Percentiles rank a stretch among this genome's conserved stretches.
These are phyloP conservation scores for Diabrotica balteata DNA, from an alignment of 2,888 invertebrate genomes.

Conservation along the genomic window DNA sequence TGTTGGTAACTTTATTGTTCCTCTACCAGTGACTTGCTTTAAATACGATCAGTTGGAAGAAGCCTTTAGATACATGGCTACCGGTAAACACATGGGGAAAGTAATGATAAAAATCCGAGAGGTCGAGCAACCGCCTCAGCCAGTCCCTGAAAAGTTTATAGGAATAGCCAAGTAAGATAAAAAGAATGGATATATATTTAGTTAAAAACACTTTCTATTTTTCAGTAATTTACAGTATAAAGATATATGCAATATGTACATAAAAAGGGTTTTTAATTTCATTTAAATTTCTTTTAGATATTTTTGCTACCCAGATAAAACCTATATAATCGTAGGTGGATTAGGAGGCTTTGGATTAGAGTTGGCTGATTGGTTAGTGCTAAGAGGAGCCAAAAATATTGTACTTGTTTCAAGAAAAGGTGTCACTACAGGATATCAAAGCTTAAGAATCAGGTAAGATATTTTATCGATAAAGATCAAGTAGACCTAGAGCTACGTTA, in stretches of 20 bases:
- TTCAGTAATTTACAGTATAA: too few species aligned
- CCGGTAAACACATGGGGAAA: slow-evolving; percentile 85
- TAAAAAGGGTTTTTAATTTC: too few species aligned
- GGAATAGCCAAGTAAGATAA: slow-evolving; percentile 39
- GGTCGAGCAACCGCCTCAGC: slow-evolving; percentile 47
- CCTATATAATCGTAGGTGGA: slow-evolving; percentile 77
- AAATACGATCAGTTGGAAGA: slow-evolving; percentile 71
- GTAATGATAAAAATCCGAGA: slow-evolving; percentile 59
- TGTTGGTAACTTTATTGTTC: slow-evolving; percentile 69
- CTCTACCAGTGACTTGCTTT: slow-evolving; percentile 72
- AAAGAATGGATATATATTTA: background rate
- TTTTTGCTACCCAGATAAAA: slow-evolving; percentile 62
- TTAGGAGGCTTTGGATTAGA: slow-evolving; percentile 94
- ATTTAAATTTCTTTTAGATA: slow-evolving; percentile 55
- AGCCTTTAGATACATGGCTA: slow-evolving; percentile 72
- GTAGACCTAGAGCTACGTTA: too few species aligned
- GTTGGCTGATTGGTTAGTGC: slow-evolving; percentile 83
- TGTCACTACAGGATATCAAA: slow-evolving; percentile 82
- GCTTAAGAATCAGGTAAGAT: slow-evolving; percentile 49
- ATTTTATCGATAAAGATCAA: too few species aligned
- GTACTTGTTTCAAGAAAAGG: slow-evolving; percentile 84
- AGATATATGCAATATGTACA: too few species aligned
- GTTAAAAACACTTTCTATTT: too few species aligned
- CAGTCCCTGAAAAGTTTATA: slow-evolving; percentile 18
- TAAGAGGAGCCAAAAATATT: slow-evolving; percentile 80